phyloP scores from a whole-genome alignment of 2,888 invertebrate genomes.

The Drosophila infuscata region DNA sequence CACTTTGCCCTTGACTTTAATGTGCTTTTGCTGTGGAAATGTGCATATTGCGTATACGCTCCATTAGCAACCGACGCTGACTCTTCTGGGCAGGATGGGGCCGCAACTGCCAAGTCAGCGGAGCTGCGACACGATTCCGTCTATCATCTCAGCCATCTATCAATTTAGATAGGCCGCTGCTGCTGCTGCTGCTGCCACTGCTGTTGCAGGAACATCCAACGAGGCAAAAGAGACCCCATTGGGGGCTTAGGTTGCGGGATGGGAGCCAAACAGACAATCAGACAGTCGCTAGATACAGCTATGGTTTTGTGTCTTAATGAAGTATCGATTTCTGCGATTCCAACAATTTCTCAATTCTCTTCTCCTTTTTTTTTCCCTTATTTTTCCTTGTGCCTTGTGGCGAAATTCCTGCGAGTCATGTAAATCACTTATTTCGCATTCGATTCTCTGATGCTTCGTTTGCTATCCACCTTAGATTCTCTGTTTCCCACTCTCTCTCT shows the following conservation, averaged over 20 bases:
- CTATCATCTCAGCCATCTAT: slow-evolving; percentile 73
- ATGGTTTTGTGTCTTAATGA: slow-evolving; percentile 73
- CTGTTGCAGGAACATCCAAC: slow-evolving; percentile 37
- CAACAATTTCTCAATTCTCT: slow-evolving; percentile 66
- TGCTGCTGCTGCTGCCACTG: slow-evolving; percentile 19
- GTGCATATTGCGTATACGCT: slow-evolving; percentile 52
- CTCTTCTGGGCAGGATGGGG: neutral
- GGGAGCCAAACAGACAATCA: slow-evolving; percentile 9
- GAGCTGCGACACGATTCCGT: slow-evolving; percentile 55
- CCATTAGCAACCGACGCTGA: slow-evolving; percentile 1
- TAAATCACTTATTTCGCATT: slow-evolving; percentile 77
- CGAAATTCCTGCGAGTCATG: slow-evolving; percentile 79
- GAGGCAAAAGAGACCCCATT: slow-evolving; percentile 20
- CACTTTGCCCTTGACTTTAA: slow-evolving; percentile 33
- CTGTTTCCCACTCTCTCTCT: neutral
- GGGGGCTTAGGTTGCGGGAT: neutral
- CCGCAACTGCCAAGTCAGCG: slow-evolving; percentile 50
- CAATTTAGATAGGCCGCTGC: slow-evolving; percentile 69
- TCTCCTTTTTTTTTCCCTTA: slow-evolving; percentile 7
- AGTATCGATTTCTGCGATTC: slow-evolving; percentile 75
- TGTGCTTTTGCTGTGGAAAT: slow-evolving; percentile 33
- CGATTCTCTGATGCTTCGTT: slow-evolving; percentile 31
- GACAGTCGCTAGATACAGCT: slow-evolving; percentile 10
- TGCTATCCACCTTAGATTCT: neutral
- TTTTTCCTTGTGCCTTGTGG: slow-evolving; percentile 54